Evolutionary conservation across 2,888 invertebrate species (phyloP).

Genomic region (Didymodactylos carnosus): DNA sequence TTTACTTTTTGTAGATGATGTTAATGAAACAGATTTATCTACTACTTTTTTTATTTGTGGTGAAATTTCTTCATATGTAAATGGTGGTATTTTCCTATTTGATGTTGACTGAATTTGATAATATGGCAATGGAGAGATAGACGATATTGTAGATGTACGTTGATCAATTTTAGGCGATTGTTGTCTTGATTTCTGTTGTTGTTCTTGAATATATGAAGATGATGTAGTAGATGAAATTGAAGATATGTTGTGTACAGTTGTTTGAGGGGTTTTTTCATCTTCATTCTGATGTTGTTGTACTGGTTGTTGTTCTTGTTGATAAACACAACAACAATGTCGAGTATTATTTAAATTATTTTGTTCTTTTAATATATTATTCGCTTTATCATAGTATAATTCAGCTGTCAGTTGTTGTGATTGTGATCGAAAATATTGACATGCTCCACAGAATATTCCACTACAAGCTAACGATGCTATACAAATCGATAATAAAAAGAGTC

Average conservation of each 20-base stretch:
- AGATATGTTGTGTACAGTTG: neutral
- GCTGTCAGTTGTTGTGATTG: neutral
- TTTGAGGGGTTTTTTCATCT: neutral
- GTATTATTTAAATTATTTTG: neutral
- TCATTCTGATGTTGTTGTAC: no score
- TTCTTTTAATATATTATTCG: neutral
- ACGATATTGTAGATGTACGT: no score
- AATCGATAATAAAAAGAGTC: neutral
- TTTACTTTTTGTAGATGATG: neutral
- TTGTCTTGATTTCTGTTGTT: no score
- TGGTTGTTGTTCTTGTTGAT: no score
- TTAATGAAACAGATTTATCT: neutral
- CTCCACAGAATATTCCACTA: neutral
- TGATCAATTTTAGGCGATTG: no score
- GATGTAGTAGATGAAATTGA: neutral
- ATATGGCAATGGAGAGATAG: no score
- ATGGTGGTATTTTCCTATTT: neutral
- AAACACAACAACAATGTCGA: neutral
- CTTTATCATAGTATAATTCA: neutral
- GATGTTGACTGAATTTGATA: no score
- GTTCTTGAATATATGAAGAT: neutral
- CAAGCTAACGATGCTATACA: neutral
- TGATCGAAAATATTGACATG: neutral
- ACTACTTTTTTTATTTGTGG: neutral
- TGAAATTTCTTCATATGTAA: neutral